phyloP scores from a whole-genome alignment of 2,888 invertebrate genomes.

The Lissocephala sabroskyi region DNA sequence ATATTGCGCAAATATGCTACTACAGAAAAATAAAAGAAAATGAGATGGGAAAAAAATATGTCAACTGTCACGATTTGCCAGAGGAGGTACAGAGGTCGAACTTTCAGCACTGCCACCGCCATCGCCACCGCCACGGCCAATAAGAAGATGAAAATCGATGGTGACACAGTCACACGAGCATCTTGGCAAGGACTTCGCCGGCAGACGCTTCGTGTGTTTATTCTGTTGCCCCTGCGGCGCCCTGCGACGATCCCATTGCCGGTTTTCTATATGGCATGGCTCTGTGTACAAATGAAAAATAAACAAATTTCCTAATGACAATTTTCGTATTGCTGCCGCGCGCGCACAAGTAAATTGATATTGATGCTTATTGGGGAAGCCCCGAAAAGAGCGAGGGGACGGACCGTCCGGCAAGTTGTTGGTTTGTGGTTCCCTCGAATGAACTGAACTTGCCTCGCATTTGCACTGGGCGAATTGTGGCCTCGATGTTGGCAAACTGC shows the following conservation, averaged over 20 bases:
- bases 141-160: slow-evolving; percentile 51
- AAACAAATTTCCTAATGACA: slow-evolving; percentile 62
- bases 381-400: background rate
- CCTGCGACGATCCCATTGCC: too few species aligned
- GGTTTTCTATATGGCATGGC: too few species aligned
- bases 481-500: too few species aligned
- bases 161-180: slow-evolving; percentile 12
- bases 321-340: slow-evolving; percentile 19
- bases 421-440: too few species aligned
- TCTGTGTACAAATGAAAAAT: slow-evolving; percentile 50
- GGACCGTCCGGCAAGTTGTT: too few species aligned
- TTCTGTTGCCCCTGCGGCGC: slow-evolving; percentile 19
- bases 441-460: too few species aligned
- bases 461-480: too few species aligned
- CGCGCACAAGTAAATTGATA: slow-evolving; percentile 42
- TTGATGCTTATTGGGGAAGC: slow-evolving; percentile 38
- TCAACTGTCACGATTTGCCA: slow-evolving; percentile 34
- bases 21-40: background rate
- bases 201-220: too few species aligned
- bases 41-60: slow-evolving; percentile 30
- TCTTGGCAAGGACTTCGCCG: background rate
- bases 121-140: slow-evolving; percentile 12
- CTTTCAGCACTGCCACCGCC: background rate
- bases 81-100: background rate
- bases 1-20: slow-evolving; percentile 5